Conservation (phyloP, 2,797 vertebrate species). For the Huso huso region DNA sequence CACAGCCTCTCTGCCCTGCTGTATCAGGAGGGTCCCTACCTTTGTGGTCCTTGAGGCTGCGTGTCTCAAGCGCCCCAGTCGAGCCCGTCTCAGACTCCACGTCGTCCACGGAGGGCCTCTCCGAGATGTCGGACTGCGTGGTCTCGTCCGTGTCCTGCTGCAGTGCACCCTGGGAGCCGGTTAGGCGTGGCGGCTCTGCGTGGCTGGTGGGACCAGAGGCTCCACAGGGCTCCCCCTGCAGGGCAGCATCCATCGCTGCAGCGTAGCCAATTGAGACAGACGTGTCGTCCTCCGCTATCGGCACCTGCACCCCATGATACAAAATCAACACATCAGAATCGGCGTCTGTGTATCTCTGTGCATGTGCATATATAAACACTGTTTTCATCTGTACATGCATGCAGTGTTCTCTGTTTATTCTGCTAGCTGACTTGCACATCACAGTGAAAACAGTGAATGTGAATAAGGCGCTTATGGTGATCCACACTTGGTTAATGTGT, state of each 20-base stretch:
- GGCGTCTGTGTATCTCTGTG: too few relatives aligned
- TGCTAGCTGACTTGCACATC: too few relatives aligned
- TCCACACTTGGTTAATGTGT: too few relatives aligned
- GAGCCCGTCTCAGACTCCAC: conserved; percentile 91
- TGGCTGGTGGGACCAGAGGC: conserved; percentile 35
- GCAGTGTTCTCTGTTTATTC: too few relatives aligned
- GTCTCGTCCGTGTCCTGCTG: conserved; percentile 79
- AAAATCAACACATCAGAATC: too few relatives aligned
- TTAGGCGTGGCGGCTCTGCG: conserved; percentile 23
- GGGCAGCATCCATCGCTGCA: conserved; percentile 75
- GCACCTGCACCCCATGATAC: conserved; percentile 56
- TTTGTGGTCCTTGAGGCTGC: conserved; percentile 97
- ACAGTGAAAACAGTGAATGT: too few relatives aligned
- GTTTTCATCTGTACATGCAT: too few relatives aligned
- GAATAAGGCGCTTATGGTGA: background rate
- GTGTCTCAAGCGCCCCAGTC: conserved; percentile 82
- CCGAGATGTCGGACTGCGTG: conserved; percentile 79
- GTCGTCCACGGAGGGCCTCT: conserved; percentile 86
- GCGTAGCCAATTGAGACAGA: conserved; percentile 82
- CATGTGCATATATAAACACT: too few relatives aligned
- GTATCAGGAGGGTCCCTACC: conserved; percentile 45
- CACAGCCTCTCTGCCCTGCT: too few relatives aligned
- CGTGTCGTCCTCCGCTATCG: conserved; percentile 78
- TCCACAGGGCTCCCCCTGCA: conserved; percentile 33
- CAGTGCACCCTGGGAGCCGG: conserved; percentile 32